These are phyloP conservation scores for Eulemur coronatus DNA, from an alignment of 2,797 vertebrate genomes.

Conservation along the genomic window DNA sequence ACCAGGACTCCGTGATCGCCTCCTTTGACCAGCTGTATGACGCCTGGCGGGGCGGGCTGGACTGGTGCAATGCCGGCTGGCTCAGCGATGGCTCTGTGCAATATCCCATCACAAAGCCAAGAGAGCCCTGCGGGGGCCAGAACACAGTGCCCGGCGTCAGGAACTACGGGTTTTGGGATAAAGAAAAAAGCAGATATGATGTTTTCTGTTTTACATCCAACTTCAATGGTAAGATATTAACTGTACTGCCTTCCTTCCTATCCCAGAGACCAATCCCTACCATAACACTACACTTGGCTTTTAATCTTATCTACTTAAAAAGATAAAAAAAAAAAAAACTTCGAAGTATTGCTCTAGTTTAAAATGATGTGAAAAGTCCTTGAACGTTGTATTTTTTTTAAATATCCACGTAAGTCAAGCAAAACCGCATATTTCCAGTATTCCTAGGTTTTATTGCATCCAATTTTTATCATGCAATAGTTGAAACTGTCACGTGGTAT, in stretches of 20 bases:
- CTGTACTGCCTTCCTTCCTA: not conserved
- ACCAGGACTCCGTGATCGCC: constrained; percentile 91
- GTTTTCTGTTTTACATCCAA: constrained; percentile 94
- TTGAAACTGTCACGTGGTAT: not conserved
- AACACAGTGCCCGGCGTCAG: constrained; percentile 90
- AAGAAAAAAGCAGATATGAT: constrained; percentile 89
- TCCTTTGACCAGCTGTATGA: constrained; percentile 91
- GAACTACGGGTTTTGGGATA: constrained; percentile 93
- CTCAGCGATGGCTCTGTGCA: constrained; percentile 94
- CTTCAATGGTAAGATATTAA: constrained; percentile 87
- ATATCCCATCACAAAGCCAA: constrained; percentile 94
- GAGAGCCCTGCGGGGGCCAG: constrained; percentile 93
- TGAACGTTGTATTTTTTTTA: not conserved
- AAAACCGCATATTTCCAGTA: not conserved
- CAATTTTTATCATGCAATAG: not conserved
- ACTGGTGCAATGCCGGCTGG: constrained; percentile 99
- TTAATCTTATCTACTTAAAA: not conserved
- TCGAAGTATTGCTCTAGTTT: not conserved
- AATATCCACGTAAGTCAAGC: not conserved
- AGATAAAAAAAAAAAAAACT: not conserved
- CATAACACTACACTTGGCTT: not conserved
- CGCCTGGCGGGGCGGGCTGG: constrained; percentile 93
- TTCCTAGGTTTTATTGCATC: not conserved
- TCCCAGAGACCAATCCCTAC: not conserved
- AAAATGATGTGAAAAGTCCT: not conserved